Percentiles rank a stretch among this genome's conserved stretches.
Conservation (phyloP, 2,113 vertebrate species). For the Solenodon paradoxus region DNA sequence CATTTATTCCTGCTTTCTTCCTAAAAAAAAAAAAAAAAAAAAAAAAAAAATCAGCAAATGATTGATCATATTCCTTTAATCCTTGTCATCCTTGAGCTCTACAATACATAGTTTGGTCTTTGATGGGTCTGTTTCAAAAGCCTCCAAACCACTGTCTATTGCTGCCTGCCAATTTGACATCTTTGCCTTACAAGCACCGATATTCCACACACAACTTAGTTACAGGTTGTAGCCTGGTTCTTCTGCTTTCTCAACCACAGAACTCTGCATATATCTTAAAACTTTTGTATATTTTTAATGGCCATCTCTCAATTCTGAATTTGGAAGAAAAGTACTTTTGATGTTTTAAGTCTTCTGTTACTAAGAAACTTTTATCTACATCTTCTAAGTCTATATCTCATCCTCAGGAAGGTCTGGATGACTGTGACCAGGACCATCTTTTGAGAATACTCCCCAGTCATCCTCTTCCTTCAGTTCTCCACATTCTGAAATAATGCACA, state of each 20-base stretch:
- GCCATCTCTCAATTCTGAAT: slow-evolving; percentile 93
- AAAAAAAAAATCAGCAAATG: no score
- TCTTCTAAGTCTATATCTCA: slow-evolving; percentile 91
- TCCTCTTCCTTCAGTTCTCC: slow-evolving; percentile 92
- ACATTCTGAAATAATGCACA: slow-evolving; percentile 91
- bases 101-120: slow-evolving; percentile 97
- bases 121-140: slow-evolving; percentile 88
- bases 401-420: slow-evolving; percentile 96
- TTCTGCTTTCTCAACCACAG: slow-evolving; percentile 78
- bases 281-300: slow-evolving; percentile 92
- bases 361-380: slow-evolving; percentile 89
- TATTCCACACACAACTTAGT: slow-evolving; percentile 93
- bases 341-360: slow-evolving; percentile 95
- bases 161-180: slow-evolving; percentile 92
- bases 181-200: slow-evolving; percentile 93
- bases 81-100: slow-evolving; percentile 96
- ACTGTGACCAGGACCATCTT: slow-evolving; percentile 90
- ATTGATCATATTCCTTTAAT: slow-evolving; percentile 91
- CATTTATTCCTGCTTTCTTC: no score
- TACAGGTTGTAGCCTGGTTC: slow-evolving; percentile 85
- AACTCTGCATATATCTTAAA: slow-evolving; percentile 91
- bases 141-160: slow-evolving; percentile 92
- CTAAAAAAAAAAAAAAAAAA: no score
- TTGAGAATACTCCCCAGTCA: slow-evolving; percentile 84
- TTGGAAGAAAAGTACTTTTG: slow-evolving; percentile 96